Percentiles rank a stretch among this genome's conserved stretches.
Evolutionary conservation across 2,113 vertebrate genomes (phyloP).

Genomic region (Numida meleagris): DNA sequence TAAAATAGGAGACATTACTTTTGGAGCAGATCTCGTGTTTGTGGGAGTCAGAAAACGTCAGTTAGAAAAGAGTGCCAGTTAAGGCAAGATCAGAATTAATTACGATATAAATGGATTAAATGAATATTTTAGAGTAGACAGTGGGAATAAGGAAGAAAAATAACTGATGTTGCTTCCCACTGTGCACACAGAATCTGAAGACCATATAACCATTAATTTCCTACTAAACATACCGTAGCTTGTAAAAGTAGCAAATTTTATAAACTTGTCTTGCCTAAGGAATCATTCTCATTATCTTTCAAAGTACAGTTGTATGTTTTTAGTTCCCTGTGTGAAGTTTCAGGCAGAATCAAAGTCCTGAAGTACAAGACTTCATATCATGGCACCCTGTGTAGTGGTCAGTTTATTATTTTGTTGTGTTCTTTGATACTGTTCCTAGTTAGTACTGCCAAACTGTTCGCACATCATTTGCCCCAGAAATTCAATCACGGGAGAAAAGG

Average conservation of each 20-base stretch:
- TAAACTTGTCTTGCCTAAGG: constrained; percentile 35
- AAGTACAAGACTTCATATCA: background rate
- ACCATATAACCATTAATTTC: constrained; percentile 22
- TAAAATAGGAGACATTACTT: background rate
- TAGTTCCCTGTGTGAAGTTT: background rate
- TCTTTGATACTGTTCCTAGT: background rate
- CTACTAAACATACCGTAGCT: constrained; percentile 16
- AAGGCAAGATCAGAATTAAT: background rate
- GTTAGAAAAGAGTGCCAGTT: background rate
- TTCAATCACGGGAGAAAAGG: background rate
- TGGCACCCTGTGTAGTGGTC: background rate
- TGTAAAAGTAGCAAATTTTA: constrained; percentile 34
- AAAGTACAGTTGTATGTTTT: background rate
- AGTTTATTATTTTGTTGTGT: background rate
- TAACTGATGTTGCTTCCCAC: constrained; percentile 20
- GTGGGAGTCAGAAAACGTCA: background rate
- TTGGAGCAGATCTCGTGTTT: background rate
- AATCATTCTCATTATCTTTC: constrained; percentile 4
- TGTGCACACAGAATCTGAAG: constrained; percentile 12
- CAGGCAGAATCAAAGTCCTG: background rate
- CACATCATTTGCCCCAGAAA: background rate
- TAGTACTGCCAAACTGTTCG: background rate
- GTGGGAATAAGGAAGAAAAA: background rate
- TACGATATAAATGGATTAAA: background rate
- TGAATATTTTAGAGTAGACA: background rate